phyloP scores from a whole-genome alignment of 2,113 vertebrate species.

The Sceloporus undulatus region DNA sequence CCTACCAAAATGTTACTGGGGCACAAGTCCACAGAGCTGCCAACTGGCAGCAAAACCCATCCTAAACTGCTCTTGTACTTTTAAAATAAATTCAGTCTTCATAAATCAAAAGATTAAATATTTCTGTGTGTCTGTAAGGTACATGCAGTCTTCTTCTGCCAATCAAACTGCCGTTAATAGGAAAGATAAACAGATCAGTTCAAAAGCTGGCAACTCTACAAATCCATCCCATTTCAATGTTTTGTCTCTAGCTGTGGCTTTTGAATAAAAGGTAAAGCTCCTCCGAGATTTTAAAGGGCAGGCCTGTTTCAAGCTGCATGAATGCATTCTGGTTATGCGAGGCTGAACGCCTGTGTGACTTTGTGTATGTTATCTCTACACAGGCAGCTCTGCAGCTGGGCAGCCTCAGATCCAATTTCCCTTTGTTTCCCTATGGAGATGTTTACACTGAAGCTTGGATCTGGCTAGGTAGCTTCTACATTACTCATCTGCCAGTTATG shows the following conservation, averaged over 20 bases:
- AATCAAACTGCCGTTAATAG: background rate
- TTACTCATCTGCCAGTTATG: conserved; percentile 71
- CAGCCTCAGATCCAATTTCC: conserved; percentile 22
- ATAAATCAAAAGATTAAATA: background rate
- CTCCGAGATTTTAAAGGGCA: background rate
- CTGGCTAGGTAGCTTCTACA: conserved; percentile 61
- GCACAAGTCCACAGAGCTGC: background rate
- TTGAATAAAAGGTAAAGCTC: background rate
- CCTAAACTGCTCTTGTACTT: background rate
- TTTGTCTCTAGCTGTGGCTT: background rate
- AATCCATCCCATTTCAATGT: background rate
- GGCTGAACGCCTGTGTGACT: background rate
- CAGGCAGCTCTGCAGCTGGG: conserved; percentile 20
- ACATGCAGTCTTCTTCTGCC: background rate
- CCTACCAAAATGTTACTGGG: background rate
- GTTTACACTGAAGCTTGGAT: conserved; percentile 52
- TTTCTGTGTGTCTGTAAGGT: background rate
- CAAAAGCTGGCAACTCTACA: background rate
- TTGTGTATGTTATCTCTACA: conserved; percentile 7
- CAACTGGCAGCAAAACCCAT: background rate
- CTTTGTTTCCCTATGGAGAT: conserved; percentile 27
- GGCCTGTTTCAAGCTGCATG: background rate
- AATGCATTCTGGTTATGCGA: fast-evolving
- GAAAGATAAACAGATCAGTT: background rate
- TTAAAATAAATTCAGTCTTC: background rate